Evolutionary conservation across 2,888 invertebrate genomes (phyloP).

Genomic region (Cheiracanthium punctorium): DNA sequence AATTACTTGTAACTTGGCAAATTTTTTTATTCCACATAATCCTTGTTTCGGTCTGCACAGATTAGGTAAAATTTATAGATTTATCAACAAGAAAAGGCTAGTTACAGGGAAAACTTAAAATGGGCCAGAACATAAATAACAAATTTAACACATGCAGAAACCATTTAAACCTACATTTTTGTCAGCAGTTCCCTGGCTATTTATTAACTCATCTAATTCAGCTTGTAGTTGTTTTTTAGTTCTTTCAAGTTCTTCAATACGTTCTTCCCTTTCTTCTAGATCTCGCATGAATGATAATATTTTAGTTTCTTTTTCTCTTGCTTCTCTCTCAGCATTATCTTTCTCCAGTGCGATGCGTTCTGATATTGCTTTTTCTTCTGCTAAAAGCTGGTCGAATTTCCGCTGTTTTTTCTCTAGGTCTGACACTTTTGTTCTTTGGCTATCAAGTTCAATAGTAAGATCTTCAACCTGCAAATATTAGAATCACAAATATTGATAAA

Average conservation of each 20-base stretch:
- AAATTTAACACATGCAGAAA: no score
- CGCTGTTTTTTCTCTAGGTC: slow-evolving; percentile 98
- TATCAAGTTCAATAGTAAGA: slow-evolving; percentile 94
- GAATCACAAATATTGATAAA: no score
- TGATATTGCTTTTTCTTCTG: slow-evolving; percentile 85
- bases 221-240: slow-evolving; percentile 88
- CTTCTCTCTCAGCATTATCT: slow-evolving; percentile 94
- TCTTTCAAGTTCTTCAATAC: slow-evolving; percentile 92
- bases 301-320: slow-evolving; percentile 96
- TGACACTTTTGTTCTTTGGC: slow-evolving; percentile 87
- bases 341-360: slow-evolving; percentile 91
- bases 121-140: no score
- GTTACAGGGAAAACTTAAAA: no score
- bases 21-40: no score
- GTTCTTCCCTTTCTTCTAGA: slow-evolving; percentile 91
- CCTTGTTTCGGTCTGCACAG: no score
- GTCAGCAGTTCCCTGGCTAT: slow-evolving; percentile 97
- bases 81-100: no score
- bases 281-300: slow-evolving; percentile 94
- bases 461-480: slow-evolving; percentile 88
- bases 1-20: no score
- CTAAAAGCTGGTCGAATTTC: slow-evolving; percentile 92
- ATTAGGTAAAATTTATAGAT: no score
- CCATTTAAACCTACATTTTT: slow-evolving; percentile 88
- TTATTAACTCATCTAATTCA: slow-evolving; percentile 96